Conservation (phyloP, 1,140 invertebrate species). For the Diachasma alloeum region DNA sequence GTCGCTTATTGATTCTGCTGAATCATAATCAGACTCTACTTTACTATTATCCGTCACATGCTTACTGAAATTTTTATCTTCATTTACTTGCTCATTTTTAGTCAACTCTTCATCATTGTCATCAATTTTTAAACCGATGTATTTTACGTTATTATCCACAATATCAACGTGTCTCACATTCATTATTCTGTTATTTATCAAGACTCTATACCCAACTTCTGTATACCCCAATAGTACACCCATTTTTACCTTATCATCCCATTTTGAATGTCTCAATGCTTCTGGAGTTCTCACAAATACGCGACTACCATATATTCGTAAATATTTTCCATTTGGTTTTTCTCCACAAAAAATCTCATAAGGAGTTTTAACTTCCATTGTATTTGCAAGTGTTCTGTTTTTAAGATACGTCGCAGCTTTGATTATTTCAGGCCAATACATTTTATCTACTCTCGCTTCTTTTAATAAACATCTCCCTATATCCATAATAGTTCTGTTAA, state of each 20-base stretch:
- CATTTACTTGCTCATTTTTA: no score
- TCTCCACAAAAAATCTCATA: conserved; percentile 34
- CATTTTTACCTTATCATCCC: not conserved
- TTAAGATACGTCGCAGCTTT: conserved; percentile 36
- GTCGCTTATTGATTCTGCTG: no score
- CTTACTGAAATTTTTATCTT: no score
- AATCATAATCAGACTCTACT: no score
- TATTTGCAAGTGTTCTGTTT: conserved; percentile 34
- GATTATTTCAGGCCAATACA: conserved; percentile 38
- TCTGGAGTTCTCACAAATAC: not conserved
- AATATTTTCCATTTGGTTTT: not conserved
- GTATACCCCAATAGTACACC: not conserved
- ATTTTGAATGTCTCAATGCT: not conserved
- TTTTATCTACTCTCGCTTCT: conserved; percentile 26
- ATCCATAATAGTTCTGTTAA: conserved; percentile 31
- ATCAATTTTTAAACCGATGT: no score
- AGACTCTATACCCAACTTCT: no score
- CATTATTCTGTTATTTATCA: no score
- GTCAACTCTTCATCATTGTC: no score
- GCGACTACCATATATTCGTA: not conserved
- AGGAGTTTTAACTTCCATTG: conserved; percentile 32
- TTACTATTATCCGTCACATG: no score
- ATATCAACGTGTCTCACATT: no score
- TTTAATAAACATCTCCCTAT: conserved; percentile 33
- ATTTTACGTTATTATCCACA: no score